Conservation (phyloP, 2,113 vertebrate genomes). For the Pseudopipra pipra region DNA sequence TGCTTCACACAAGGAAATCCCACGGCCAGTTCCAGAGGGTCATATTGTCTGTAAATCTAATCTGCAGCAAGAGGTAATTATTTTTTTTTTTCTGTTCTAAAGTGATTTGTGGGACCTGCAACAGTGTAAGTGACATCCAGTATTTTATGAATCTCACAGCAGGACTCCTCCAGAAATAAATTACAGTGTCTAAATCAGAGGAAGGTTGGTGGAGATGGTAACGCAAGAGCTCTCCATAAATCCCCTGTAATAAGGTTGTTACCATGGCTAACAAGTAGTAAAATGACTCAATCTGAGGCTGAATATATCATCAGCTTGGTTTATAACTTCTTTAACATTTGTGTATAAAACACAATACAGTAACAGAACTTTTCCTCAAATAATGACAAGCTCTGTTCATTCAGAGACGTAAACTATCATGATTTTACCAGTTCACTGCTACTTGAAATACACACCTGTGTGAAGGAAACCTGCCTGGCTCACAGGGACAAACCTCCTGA, state of each 20-base stretch:
- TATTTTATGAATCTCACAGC: background rate
- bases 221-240: constrained; percentile 28
- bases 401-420: background rate
- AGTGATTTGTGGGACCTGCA: constrained; percentile 45
- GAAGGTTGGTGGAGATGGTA: background rate
- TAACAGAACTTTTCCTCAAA: background rate
- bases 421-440: background rate
- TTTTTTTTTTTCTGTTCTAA: background rate
- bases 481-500: background rate
- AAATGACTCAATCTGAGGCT: background rate
- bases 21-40: background rate
- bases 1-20: background rate
- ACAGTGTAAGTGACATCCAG: background rate
- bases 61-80: background rate
- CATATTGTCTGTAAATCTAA: background rate
- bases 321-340: background rate
- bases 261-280: background rate
- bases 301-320: background rate
- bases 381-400: background rate
- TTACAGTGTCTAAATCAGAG: background rate
- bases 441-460: fast-evolving
- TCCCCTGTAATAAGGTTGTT: constrained; percentile 3
- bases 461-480: background rate
- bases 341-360: background rate
- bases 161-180: background rate